Percentiles rank a stretch among this genome's conserved stretches.
Evolutionary conservation across 1,140 invertebrate genomes (phyloP).

Genomic region (Pogonomyrmex barbatus): DNA sequence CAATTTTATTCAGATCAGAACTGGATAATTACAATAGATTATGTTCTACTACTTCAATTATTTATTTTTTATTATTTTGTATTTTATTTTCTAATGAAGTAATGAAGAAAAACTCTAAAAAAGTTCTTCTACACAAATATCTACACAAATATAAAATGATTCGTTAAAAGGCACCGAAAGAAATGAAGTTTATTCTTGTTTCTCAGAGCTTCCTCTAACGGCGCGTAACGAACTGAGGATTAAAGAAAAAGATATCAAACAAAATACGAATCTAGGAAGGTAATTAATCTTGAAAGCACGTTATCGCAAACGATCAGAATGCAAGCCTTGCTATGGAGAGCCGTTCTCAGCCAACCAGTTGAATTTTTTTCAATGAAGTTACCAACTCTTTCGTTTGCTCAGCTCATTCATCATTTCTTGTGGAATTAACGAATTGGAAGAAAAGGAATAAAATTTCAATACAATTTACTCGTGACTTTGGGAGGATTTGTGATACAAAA

Average conservation of each 20-base stretch:
- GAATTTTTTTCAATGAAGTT: constrained; percentile 39
- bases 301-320: constrained; percentile 14
- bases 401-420: background rate
- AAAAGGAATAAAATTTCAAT: background rate
- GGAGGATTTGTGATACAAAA: background rate
- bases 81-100: background rate
- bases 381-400: background rate
- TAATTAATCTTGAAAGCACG: constrained; percentile 34
- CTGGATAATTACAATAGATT: background rate
- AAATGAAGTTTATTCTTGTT: constrained; percentile 31
- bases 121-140: background rate
- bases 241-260: constrained; percentile 18
- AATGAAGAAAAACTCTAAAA: background rate
- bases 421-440: constrained; percentile 1
- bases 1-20: background rate
- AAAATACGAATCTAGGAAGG: constrained; percentile 26
- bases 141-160: background rate
- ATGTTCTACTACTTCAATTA: background rate
- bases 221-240: constrained; percentile 14
- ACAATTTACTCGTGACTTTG: background rate
- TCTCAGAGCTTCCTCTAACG: background rate
- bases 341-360: background rate
- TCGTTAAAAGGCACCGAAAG: constrained; percentile 17
- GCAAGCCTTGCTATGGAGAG: constrained; percentile 12
- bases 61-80: constrained; percentile 10